Evolutionary conservation across 2,797 vertebrate species (phyloP).

Genomic region (Microcaecilia unicolor): DNA sequence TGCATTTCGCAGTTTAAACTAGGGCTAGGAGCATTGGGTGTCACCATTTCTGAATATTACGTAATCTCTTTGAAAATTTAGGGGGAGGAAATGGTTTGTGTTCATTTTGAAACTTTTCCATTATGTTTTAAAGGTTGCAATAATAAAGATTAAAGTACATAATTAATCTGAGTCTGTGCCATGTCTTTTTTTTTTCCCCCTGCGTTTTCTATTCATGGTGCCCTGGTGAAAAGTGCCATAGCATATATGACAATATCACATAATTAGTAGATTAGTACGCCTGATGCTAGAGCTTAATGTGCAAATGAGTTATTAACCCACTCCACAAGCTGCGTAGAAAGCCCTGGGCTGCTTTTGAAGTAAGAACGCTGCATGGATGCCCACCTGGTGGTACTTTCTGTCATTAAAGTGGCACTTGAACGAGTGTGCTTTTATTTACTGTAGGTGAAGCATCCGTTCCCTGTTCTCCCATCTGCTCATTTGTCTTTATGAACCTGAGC

Average conservation of each 20-base stretch:
- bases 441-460: background rate
- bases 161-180: slow-evolving; percentile 1
- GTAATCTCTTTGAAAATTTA: no score
- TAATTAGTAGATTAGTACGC: background rate
- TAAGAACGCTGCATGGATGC: no score
- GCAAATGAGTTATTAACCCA: background rate
- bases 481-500: fast-evolving
- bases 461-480: background rate
- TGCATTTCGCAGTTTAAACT: slow-evolving; percentile 56
- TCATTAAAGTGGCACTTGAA: fast-evolving
- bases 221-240: background rate
- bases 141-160: slow-evolving; percentile 22
- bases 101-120: slow-evolving; percentile 29
- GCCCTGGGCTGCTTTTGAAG: background rate
- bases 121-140: slow-evolving; percentile 14
- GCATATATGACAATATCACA: background rate
- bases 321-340: background rate
- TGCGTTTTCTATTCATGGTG: slow-evolving; percentile 7
- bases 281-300: background rate
- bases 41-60: no score
- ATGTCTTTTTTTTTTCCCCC: slow-evolving; percentile 1
- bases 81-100: no score
- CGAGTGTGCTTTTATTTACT: no score
- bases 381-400: background rate
- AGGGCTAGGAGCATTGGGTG: slow-evolving; percentile 35